A percentile compares a stretch with the other conserved stretches of the same genome.
phyloP scores from a whole-genome alignment of 2,888 invertebrate genomes.

The Rugalucina vietnamica region DNA sequence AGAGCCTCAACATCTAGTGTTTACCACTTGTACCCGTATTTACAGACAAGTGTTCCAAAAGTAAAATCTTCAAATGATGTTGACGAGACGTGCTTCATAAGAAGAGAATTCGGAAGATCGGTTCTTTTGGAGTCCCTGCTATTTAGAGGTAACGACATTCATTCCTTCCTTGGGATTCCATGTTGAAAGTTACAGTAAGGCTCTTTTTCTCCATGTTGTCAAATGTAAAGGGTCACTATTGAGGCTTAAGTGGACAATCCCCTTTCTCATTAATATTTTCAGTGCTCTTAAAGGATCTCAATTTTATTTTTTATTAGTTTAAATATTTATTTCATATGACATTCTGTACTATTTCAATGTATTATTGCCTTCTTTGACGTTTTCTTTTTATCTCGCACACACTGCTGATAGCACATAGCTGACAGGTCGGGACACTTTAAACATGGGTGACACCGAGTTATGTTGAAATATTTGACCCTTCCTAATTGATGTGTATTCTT shows the following conservation, averaged over 20 bases:
- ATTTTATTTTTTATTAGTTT: too few relatives aligned
- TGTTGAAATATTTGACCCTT: too few relatives aligned
- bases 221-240: neutral
- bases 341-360: too few relatives aligned
- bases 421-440: too few relatives aligned
- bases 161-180: neutral
- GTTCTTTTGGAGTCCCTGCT: neutral
- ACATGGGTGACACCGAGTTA: too few relatives aligned
- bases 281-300: neutral
- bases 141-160: neutral
- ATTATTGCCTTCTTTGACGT: too few relatives aligned
- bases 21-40: neutral
- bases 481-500: too few relatives aligned
- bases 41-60: neutral
- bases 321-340: too few relatives aligned
- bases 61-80: neutral
- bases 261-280: neutral
- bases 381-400: too few relatives aligned
- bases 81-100: neutral
- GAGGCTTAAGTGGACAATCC: neutral
- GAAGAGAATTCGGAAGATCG: neutral
- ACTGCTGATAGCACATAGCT: too few relatives aligned
- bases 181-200: neutral
- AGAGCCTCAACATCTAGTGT: too few relatives aligned
- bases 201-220: neutral